These are phyloP conservation scores for Centropristis striata DNA, from an alignment of 2,113 vertebrate genomes.

Conservation along the genomic window DNA sequence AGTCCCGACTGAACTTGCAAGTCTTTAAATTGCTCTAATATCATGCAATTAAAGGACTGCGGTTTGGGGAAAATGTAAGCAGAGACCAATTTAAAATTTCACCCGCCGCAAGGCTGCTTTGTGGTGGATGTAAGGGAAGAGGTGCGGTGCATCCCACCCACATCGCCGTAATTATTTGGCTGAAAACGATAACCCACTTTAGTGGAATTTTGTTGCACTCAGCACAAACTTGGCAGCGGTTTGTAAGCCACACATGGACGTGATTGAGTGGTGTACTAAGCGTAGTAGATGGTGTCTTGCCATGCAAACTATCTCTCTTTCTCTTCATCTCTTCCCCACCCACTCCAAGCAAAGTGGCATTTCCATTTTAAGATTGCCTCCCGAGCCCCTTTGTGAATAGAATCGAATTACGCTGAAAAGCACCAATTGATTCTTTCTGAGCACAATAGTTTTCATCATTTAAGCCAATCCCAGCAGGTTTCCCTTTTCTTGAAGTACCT, in stretches of 20 bases:
- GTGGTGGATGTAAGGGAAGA: constrained; percentile 34
- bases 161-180: constrained; percentile 55
- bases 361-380: constrained; percentile 85
- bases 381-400: constrained; percentile 82
- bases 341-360: constrained; percentile 76
- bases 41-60: constrained; percentile 30
- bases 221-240: constrained; percentile 58
- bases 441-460: constrained; percentile 82
- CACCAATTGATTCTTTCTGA: constrained; percentile 83
- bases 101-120: constrained; percentile 4
- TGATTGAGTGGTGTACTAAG: constrained; percentile 65
- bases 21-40: constrained; percentile 47
- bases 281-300: constrained; percentile 49
- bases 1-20: neutral
- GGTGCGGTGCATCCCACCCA: constrained; percentile 37
- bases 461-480: constrained; percentile 78
- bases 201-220: constrained; percentile 57
- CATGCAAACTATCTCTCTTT: constrained; percentile 63
- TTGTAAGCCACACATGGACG: constrained; percentile 25
- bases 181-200: constrained; percentile 60
- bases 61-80: constrained; percentile 53
- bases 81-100: constrained; percentile 45
- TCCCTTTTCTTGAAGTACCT: constrained; percentile 68
- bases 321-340: constrained; percentile 41
- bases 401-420: constrained; percentile 83